Conservation (phyloP, 2,888 invertebrate genomes). For the Aethes cnicana region DNA sequence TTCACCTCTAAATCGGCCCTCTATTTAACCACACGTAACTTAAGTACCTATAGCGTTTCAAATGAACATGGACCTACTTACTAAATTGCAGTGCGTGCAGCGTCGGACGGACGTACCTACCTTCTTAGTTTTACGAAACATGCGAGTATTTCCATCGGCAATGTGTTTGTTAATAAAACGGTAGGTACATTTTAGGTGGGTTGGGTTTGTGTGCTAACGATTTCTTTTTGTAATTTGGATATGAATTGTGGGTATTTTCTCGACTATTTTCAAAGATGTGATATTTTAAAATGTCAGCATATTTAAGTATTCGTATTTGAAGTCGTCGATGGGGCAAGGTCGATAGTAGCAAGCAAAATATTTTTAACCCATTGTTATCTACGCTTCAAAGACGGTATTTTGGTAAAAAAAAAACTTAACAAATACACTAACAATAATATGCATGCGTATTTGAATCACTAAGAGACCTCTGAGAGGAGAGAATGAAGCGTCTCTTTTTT, state of each 20-base stretch:
- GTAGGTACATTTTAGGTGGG: not conserved
- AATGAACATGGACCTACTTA: conserved; percentile 18
- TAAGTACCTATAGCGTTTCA: conserved; percentile 1
- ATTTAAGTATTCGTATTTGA: too few species aligned
- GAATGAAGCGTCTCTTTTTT: too few species aligned
- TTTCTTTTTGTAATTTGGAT: not conserved
- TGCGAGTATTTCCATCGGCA: not conserved
- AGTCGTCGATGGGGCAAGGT: too few species aligned
- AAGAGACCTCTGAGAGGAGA: too few species aligned
- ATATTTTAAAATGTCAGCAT: too few species aligned
- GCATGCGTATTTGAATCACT: too few species aligned
- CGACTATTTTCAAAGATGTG: too few species aligned
- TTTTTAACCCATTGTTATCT: too few species aligned
- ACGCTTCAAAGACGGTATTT: too few species aligned
- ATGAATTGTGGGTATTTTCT: not conserved
- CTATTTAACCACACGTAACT: conserved; percentile 8
- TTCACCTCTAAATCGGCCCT: conserved; percentile 14
- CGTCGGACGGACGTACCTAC: conserved; percentile 12
- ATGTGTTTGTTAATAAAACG: not conserved
- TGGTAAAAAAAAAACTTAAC: too few species aligned
- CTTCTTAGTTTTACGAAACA: conserved; percentile 23
- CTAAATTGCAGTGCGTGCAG: conserved; percentile 23
- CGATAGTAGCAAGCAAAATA: too few species aligned
- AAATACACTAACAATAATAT: too few species aligned
- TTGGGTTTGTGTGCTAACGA: conserved; percentile 1